These are phyloP conservation scores for Agonopterix heracliana DNA, from an alignment of 2,888 invertebrate species.

Conservation along the genomic window DNA sequence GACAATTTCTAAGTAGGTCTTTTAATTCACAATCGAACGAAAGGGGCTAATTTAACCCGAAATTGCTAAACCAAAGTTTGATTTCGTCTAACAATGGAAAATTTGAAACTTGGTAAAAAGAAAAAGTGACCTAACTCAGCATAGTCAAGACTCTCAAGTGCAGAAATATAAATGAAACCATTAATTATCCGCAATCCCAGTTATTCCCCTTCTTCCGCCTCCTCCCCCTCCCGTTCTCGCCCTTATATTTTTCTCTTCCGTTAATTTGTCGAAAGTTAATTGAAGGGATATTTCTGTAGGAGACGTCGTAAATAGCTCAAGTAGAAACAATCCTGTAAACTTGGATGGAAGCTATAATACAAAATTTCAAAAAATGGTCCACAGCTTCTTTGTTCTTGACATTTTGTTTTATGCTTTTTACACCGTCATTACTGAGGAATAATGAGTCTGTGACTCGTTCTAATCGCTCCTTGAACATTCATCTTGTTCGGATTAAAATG, in stretches of 20 bases:
- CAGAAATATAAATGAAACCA: conserved; percentile 75
- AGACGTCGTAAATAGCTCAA: conserved; percentile 45
- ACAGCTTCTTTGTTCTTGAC: conserved; percentile 26
- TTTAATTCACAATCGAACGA: too few relatives aligned
- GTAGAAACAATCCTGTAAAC: conserved; percentile 29
- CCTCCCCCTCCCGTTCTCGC: conserved; percentile 28
- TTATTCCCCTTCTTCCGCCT: conserved; percentile 43
- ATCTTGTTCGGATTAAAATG: conserved; percentile 14
- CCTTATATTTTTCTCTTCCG: conserved; percentile 59
- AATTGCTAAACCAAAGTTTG: conserved; percentile 11
- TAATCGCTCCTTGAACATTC: conserved; percentile 10
- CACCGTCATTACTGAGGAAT: conserved; percentile 4
- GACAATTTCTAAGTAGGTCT: too few relatives aligned
- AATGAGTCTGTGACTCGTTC: conserved; percentile 10
- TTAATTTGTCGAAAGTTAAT: conserved; percentile 65
- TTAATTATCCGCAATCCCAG: conserved; percentile 71
- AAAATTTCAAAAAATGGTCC: conserved; percentile 37
- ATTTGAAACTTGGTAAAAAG: conserved; percentile 58
- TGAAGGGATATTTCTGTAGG: conserved; percentile 53
- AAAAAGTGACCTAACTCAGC: conserved; percentile 59
- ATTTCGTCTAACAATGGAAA: conserved; percentile 56
- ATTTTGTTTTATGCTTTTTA: conserved; percentile 6
- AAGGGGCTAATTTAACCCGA: too few relatives aligned
- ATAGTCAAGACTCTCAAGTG: conserved; percentile 71
- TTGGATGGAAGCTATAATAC: conserved; percentile 36